phyloP scores from a whole-genome alignment of 1,140 invertebrate species.

The Sipha flava region DNA sequence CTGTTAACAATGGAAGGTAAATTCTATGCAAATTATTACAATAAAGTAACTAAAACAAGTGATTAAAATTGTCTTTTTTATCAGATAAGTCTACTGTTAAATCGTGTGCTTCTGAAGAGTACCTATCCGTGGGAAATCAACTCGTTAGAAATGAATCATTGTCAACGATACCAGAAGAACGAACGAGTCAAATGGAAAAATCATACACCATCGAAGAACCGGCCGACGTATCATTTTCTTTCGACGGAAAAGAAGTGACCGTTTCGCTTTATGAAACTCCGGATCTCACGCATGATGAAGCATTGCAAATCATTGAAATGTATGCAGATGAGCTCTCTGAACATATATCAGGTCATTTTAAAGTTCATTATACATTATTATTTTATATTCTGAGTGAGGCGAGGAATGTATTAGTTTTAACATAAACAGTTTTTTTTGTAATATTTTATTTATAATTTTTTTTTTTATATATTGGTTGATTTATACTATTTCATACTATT shows the following conservation, averaged over 20 bases:
- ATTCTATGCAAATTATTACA: no score
- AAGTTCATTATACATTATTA: background rate
- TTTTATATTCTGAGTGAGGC: background rate
- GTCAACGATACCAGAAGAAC: slow-evolving; percentile 82
- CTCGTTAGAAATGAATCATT: slow-evolving; percentile 67
- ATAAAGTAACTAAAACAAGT: background rate
- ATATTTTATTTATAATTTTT: no score
- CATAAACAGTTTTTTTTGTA: no score
- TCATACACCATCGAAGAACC: slow-evolving; percentile 67
- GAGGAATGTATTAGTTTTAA: no score
- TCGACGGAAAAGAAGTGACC: slow-evolving; percentile 83
- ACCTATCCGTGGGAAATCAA: background rate
- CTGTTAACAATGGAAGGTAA: slow-evolving; percentile 75
- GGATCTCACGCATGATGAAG: slow-evolving; percentile 83
- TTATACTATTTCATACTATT: no score
- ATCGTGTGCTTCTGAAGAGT: slow-evolving; percentile 14
- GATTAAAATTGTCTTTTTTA: background rate
- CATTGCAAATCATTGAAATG: slow-evolving; percentile 84
- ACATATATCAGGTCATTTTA: slow-evolving; percentile 72
- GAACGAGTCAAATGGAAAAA: slow-evolving; percentile 69
- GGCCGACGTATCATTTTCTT: slow-evolving; percentile 77
- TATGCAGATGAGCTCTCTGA: slow-evolving; percentile 85
- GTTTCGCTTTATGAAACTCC: slow-evolving; percentile 85
- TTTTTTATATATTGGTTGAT: no score
- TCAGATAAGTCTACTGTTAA: slow-evolving; percentile 20